Evolutionary conservation across 37 sponge, comb jelly and placozoan species (phyloP).

Genomic region (Dysidea cf. avara): DNA sequence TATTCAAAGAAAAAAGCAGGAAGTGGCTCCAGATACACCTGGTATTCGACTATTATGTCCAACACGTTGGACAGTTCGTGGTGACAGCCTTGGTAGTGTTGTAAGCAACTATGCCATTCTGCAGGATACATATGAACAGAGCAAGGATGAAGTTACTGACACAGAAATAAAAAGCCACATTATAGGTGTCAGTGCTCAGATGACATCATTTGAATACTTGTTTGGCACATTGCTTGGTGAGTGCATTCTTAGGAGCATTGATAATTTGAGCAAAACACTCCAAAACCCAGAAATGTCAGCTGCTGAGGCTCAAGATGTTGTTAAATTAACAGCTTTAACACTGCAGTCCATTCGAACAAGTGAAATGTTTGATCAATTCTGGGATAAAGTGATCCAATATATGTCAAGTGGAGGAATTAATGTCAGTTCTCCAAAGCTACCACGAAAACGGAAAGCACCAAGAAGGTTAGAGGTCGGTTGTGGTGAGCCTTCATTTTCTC

Average conservation of each 20-base stretch:
- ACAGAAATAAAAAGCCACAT: constrained; percentile 74
- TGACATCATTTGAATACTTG: constrained; percentile 50
- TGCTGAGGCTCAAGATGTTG: constrained; percentile 73
- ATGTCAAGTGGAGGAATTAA: constrained; percentile 35
- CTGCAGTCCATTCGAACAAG: constrained; percentile 51
- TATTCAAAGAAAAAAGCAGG: constrained; percentile 54
- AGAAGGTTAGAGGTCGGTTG: constrained; percentile 49
- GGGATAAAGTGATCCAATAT: constrained; percentile 64
- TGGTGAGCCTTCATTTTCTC: constrained; percentile 37
- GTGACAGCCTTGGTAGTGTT: constrained; percentile 58
- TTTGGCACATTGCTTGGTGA: constrained; percentile 51
- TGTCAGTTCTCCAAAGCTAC: constrained; percentile 47
- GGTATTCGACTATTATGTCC: constrained; percentile 59
- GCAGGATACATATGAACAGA: constrained; percentile 45
- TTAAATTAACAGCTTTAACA: constrained; percentile 64
- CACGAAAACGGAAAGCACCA: constrained; percentile 58
- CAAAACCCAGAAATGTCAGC: constrained; percentile 63
- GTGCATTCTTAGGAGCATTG: constrained; percentile 69
- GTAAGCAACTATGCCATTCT: constrained; percentile 52
- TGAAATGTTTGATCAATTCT: constrained; percentile 61
- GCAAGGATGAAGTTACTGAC: constrained; percentile 45
- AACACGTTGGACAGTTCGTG: constrained; percentile 76
- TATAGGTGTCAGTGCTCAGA: constrained; percentile 55
- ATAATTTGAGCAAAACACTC: constrained; percentile 65
- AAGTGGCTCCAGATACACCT: constrained; percentile 57